Evolutionary conservation across 1,140 invertebrate species (phyloP).

Genomic region (Saccostrea echinata): DNA sequence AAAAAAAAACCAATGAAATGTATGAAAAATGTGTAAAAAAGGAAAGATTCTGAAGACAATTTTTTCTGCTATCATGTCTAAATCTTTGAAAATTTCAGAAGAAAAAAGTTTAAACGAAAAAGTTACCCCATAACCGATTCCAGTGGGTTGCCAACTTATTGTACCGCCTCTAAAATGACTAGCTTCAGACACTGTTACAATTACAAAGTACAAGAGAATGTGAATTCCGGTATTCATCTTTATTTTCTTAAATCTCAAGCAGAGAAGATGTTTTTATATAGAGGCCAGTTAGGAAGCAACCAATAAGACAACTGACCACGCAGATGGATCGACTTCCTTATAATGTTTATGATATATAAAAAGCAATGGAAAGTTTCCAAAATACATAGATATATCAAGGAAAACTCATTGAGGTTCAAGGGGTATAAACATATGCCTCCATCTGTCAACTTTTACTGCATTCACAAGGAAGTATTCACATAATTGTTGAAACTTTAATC

Average conservation of each 20-base stretch:
- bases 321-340: neutral
- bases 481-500: neutral
- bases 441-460: neutral
- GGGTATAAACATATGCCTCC: too few relatives aligned
- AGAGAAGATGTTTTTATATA: neutral
- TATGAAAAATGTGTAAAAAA: too few relatives aligned
- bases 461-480: neutral
- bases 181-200: neutral
- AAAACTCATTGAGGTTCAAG: neutral
- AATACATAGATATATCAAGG: neutral
- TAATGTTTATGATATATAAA: neutral
- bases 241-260: neutral
- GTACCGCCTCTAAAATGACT: constrained; percentile 1
- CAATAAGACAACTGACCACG: neutral
- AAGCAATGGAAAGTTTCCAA: neutral
- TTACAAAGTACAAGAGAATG: neutral
- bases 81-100: constrained; percentile 57
- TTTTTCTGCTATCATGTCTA: constrained; percentile 60
- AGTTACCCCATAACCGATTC: neutral
- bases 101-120: neutral
- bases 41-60: neutral
- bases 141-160: neutral
- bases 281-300: neutral
- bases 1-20: neutral
- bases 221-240: neutral